phyloP scores from a whole-genome alignment of 1,140 invertebrate species.

The Brachionus manjavacas region DNA sequence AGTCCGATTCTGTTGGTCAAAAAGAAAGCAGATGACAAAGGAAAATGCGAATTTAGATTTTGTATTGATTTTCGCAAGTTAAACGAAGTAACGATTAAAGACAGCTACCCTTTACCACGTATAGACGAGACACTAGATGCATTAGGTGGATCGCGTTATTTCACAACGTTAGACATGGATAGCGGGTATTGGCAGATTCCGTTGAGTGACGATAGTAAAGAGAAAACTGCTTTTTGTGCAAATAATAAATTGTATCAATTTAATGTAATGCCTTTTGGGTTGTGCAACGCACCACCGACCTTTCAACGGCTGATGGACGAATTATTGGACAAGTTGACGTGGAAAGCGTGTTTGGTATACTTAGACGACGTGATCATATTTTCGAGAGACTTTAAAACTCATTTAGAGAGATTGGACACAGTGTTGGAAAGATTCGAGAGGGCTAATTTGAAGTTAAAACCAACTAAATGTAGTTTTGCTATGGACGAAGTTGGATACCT shows the following conservation, averaged over 20 bases:
- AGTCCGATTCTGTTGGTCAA: slow-evolving; percentile 44
- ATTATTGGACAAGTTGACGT: neutral
- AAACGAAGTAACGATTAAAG: slow-evolving; percentile 40
- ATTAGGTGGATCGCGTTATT: neutral
- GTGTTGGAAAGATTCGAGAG: slow-evolving; percentile 34
- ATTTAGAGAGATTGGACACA: neutral
- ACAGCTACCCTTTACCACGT: slow-evolving; percentile 26
- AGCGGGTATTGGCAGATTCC: slow-evolving; percentile 6
- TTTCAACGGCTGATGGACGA: slow-evolving; percentile 3
- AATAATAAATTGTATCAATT: slow-evolving; percentile 22
- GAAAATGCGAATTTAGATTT: slow-evolving; percentile 12
- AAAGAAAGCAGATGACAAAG: slow-evolving; percentile 43
- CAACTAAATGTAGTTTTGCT: slow-evolving; percentile 41
- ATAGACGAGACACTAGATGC: neutral
- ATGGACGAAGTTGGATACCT: slow-evolving; percentile 43
- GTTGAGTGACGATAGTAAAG: neutral
- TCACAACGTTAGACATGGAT: neutral
- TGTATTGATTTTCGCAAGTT: slow-evolving; percentile 38
- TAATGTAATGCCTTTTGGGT: slow-evolving; percentile 6
- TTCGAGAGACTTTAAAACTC: neutral
- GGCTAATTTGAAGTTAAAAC: slow-evolving; percentile 44
- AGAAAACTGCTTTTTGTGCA: slow-evolving; percentile 2
- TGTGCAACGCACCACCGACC: neutral
- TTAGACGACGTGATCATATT: neutral
- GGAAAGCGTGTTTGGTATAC: neutral